Conservation (phyloP, 2,888 invertebrate genomes). For the Masnerella sp. region DNA sequence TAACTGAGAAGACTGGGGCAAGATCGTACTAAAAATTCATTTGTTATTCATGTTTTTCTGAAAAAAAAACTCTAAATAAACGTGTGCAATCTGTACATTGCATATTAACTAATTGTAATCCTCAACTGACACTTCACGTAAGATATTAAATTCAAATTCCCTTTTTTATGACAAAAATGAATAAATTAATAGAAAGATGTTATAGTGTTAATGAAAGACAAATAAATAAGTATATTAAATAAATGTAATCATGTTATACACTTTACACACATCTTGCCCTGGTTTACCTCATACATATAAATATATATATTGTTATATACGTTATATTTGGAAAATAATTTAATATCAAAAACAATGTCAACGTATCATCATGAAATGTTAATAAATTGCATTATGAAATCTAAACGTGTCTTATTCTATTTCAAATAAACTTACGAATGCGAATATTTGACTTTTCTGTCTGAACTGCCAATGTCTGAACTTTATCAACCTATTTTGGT, state of each 20-base stretch:
- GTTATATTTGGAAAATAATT: constrained; percentile 37
- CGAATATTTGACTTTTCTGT: background rate
- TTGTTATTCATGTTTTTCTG: constrained; percentile 10
- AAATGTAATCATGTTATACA: background rate
- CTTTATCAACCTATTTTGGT: too few relatives aligned
- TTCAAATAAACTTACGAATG: background rate
- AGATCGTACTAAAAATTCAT: constrained; percentile 7
- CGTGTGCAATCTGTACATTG: too few relatives aligned
- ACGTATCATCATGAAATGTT: constrained; percentile 43
- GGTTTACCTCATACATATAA: constrained; percentile 9
- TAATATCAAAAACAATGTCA: constrained; percentile 39
- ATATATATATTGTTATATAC: constrained; percentile 36
- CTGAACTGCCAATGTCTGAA: too few relatives aligned
- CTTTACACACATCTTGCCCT: constrained; percentile 18
- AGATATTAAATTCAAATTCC: too few relatives aligned
- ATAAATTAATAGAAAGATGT: too few relatives aligned
- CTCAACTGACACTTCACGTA: too few relatives aligned
- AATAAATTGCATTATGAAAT: constrained; percentile 33
- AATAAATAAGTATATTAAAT: background rate
- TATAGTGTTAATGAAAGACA: background rate
- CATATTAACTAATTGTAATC: too few relatives aligned
- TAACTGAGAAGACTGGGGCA: constrained; percentile 14
- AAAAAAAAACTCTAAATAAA: background rate
- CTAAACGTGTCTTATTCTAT: background rate
- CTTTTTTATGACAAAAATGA: too few relatives aligned